Conservation (phyloP, 2,797 vertebrate genomes). For the Eurystomus glaucurus region DNA sequence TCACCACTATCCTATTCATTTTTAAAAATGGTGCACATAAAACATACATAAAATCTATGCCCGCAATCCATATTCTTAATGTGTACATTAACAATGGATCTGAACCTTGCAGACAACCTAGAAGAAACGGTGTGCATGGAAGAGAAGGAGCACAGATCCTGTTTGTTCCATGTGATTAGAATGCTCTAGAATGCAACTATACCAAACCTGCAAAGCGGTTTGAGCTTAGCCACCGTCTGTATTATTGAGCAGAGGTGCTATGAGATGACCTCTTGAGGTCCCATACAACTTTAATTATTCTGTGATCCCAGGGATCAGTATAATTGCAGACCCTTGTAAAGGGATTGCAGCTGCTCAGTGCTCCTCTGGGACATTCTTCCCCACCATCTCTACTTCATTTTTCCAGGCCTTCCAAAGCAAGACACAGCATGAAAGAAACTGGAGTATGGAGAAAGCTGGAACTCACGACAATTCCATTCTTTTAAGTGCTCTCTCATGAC, state of each 20-base stretch:
- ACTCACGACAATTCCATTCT: background rate
- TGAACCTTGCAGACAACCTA: background rate
- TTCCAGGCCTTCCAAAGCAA: background rate
- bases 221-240: background rate
- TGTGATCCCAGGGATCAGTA: background rate
- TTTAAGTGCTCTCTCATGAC: accelerated
- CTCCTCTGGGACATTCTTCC: background rate
- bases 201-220: background rate
- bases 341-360: background rate
- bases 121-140: too few relatives aligned
- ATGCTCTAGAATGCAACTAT: accelerated
- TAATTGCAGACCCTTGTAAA: background rate
- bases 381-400: background rate
- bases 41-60: too few relatives aligned
- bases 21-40: too few relatives aligned
- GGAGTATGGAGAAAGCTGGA: background rate
- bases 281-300: accelerated
- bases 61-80: background rate
- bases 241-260: background rate
- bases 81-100: accelerated
- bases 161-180: accelerated
- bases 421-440: background rate
- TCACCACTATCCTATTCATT: too few relatives aligned
- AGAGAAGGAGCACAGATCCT: background rate
- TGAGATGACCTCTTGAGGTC: background rate